Percentiles rank a stretch among this genome's conserved stretches.
These are phyloP conservation scores for Acheta domesticus DNA, from an alignment of 2,888 invertebrate species.

Conservation along the genomic window DNA sequence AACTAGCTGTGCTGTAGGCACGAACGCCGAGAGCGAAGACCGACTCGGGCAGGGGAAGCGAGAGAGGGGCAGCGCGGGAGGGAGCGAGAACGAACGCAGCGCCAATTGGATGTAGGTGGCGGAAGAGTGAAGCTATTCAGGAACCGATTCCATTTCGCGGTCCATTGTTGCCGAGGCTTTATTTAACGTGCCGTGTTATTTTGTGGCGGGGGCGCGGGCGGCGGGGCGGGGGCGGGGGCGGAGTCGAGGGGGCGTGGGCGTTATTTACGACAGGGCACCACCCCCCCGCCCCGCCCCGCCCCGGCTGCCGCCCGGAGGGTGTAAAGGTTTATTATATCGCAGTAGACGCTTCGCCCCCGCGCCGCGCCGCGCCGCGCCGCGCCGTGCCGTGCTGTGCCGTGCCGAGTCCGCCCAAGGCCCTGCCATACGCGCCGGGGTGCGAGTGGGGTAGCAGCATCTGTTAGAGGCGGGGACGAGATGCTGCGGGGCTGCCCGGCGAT, in stretches of 20 bases:
- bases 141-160: conserved; percentile 30
- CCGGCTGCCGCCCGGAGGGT: conserved; percentile 18
- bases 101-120: conserved; percentile 31
- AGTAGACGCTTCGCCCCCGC: conserved; percentile 12
- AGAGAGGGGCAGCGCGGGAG: neutral
- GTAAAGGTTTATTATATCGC: conserved; percentile 32
- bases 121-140: conserved; percentile 32
- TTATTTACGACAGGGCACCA: conserved; percentile 27
- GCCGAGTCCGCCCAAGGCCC: neutral
- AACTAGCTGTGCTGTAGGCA: neutral
- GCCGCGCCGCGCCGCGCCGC: neutral
- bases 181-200: conserved; percentile 27
- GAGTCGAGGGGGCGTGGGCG: conserved; percentile 19
- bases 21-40: neutral
- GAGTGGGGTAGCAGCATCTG: too few species aligned
- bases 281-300: too few species aligned
- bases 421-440: too few species aligned
- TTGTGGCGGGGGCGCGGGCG: conserved; percentile 3
- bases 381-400: too few species aligned
- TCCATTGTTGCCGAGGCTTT: conserved; percentile 28
- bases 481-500: conserved; percentile 34
- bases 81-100: neutral
- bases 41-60: neutral
- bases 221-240: neutral
- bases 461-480: neutral